These are phyloP conservation scores for Petaurus breviceps DNA, from an alignment of 2,113 vertebrate species.

Conservation along the genomic window DNA sequence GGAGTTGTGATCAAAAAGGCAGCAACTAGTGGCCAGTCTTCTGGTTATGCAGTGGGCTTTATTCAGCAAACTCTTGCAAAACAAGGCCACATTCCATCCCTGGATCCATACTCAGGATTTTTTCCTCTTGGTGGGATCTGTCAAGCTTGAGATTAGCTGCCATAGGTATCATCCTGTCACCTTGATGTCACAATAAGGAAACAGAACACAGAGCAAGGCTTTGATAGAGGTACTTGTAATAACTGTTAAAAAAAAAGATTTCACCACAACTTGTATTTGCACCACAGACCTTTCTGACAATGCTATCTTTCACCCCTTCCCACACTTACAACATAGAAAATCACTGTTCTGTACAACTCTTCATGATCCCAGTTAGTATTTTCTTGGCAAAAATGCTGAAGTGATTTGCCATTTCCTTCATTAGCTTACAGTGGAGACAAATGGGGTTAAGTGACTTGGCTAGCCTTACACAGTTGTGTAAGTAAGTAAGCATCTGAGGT, in stretches of 20 bases:
- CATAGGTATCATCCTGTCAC: background rate
- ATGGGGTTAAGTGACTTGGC: background rate
- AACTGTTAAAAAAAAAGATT: background rate
- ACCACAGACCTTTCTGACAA: background rate
- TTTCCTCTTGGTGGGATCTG: background rate
- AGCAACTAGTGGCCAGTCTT: background rate
- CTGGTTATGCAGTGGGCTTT: background rate
- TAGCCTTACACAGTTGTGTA: background rate
- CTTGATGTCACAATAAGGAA: background rate
- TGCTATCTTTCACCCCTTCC: background rate
- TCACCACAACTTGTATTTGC: background rate
- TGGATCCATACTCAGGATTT: background rate
- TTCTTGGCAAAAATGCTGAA: background rate
- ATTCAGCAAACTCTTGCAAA: background rate
- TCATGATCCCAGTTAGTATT: background rate
- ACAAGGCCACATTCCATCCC: background rate
- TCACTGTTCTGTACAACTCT: background rate
- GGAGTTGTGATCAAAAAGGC: background rate
- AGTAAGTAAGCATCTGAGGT: background rate
- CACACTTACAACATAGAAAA: background rate
- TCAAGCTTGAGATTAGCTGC: background rate
- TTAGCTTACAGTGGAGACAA: background rate
- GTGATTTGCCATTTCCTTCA: background rate
- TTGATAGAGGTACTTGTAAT: background rate
- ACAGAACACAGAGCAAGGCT: background rate